Evolutionary conservation across 2,888 invertebrate species (phyloP).

Genomic region (Scrobipalpa atriplicella): DNA sequence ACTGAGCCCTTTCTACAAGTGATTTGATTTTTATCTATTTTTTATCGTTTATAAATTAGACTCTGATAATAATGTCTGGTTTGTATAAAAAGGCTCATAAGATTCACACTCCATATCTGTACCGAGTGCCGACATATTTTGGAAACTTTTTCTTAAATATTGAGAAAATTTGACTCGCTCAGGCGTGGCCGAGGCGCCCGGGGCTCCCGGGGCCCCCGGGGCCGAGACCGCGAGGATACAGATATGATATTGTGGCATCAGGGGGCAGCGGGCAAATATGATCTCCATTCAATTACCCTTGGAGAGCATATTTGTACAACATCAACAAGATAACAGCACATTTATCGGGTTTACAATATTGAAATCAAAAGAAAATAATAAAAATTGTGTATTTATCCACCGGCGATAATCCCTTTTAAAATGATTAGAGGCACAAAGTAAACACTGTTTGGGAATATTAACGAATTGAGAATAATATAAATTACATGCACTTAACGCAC

Average conservation of each 20-base stretch:
- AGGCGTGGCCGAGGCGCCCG: constrained; percentile 63
- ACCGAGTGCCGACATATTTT: constrained; percentile 53
- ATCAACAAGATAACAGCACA: constrained; percentile 19
- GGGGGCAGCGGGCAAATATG: constrained; percentile 59
- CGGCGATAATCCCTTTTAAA: too few species aligned
- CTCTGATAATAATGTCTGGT: neutral
- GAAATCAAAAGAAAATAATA: neutral
- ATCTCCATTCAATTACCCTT: constrained; percentile 46
- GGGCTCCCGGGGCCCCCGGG: too few species aligned
- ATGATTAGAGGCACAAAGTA: too few species aligned
- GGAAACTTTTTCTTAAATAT: constrained; percentile 34
- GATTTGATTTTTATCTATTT: neutral
- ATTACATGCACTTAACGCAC: too few species aligned
- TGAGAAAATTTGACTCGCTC: constrained; percentile 75
- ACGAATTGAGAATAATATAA: too few species aligned
- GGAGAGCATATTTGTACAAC: constrained; percentile 57
- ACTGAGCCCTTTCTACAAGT: constrained; percentile 36
- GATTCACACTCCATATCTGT: constrained; percentile 78
- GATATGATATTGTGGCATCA: constrained; percentile 75
- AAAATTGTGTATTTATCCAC: too few species aligned
- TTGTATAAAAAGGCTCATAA: constrained; percentile 60
- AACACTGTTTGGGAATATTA: too few species aligned
- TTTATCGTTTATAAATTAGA: neutral
- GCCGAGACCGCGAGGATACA: constrained; percentile 63
- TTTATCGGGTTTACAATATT: neutral